These are phyloP conservation scores for Channa striata DNA, from an alignment of 2,797 vertebrate genomes.

Conservation along the genomic window DNA sequence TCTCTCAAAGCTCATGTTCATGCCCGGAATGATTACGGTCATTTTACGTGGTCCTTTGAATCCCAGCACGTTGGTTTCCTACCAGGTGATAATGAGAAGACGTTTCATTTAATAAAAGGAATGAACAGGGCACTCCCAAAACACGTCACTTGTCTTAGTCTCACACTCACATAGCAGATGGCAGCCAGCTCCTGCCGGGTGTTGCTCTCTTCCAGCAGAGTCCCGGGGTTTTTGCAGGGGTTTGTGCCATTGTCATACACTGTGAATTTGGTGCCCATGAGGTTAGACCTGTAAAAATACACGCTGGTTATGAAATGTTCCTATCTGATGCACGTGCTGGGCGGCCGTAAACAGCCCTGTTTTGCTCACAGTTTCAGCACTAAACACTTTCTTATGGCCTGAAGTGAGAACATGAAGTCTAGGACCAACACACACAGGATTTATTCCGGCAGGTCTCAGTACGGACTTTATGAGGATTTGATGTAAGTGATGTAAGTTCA, in stretches of 20 bases:
- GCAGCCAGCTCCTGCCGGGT: slow-evolving; percentile 94
- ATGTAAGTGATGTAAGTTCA: not conserved
- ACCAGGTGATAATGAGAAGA: slow-evolving; percentile 6
- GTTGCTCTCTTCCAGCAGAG: slow-evolving; percentile 88
- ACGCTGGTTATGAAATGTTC: not conserved
- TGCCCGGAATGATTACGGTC: slow-evolving; percentile 97
- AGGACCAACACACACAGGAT: not conserved
- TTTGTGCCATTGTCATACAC: slow-evolving; percentile 95
- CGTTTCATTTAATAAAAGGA: not conserved
- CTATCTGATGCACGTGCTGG: too few species aligned
- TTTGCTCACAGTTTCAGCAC: too few species aligned
- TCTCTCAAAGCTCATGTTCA: slow-evolving; percentile 94
- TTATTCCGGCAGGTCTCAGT: not conserved
- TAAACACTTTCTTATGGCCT: too few species aligned
- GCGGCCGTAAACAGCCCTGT: not conserved
- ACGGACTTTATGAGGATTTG: too few species aligned
- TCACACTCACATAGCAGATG: slow-evolving; percentile 91
- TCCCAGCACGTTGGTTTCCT: slow-evolving; percentile 98
- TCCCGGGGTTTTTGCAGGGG: slow-evolving; percentile 88
- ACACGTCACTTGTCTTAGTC: not conserved
- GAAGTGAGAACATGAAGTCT: too few species aligned
- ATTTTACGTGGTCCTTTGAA: slow-evolving; percentile 98
- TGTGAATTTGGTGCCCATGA: slow-evolving; percentile 98
- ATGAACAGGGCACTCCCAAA: not conserved
- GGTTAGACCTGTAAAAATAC: slow-evolving; percentile 88